Evolutionary conservation across 2,888 invertebrate genomes (phyloP), one percentile per base, ranked within the genome.

Genomic region (Autographa pulchrina): DNA sequence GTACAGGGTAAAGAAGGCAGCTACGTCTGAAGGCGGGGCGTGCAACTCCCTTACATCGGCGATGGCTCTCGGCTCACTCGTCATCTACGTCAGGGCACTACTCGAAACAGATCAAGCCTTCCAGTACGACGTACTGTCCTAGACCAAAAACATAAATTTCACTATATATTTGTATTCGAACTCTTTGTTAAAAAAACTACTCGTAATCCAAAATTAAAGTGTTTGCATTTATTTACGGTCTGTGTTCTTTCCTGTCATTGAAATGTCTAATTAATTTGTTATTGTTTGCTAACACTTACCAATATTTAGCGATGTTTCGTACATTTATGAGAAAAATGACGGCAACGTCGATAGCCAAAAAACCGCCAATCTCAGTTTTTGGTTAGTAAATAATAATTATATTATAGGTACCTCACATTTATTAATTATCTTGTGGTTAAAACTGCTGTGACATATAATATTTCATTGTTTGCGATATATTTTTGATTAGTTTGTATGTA

Each of bases 101-200:
- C 81, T 95, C 52, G 95, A 96, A 79, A 94, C 95, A 0, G 95
- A 96, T 76, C 94, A 94, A 78, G 94, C 95, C 2, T 96, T 96
- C 75, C 95, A 96, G 75, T 96, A 96, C 68, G 95, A 95, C 75
- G 90, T 95, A 2, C 82, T 95, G 25, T 85, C 84, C 7, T 94
- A 85, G 87, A 31, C 25, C 18, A 31, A 32, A 41, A 35, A 6
- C 48, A 7, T 6, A 25, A 52, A 69, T 48, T 67, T 20, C n/a
- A 25, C 38, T 38, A 41, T 31, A 18, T 11, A 20, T 68, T 67
- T 54, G 18, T 59, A n/a, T 43, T 60, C 52, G 54, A 58, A 68
- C 62, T 68, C 41, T 31, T 75, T 59, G 20, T n/a, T 41, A 9
- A 43, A 38, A 38, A 25, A 41, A 9, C 0, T 9, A 2, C 54